These are phyloP conservation scores for Laodelphax striatellus DNA, from an alignment of 1,140 invertebrate genomes.

Conservation along the genomic window DNA sequence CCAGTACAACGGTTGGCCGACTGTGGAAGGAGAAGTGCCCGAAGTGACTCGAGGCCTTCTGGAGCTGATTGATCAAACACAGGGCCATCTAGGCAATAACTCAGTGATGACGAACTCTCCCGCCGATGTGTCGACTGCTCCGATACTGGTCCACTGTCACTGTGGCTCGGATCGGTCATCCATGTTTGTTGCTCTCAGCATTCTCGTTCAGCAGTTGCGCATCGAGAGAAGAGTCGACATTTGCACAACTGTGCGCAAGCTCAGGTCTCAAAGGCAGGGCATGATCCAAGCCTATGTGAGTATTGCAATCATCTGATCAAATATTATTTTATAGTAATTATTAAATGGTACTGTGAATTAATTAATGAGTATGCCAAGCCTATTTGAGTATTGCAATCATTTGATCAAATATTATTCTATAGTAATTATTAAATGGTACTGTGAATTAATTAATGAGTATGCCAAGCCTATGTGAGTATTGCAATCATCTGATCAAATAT, in stretches of 20 bases:
- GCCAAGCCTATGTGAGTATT: no score
- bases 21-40: slow-evolving; percentile 73
- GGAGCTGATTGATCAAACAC: slow-evolving; percentile 61
- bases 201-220: slow-evolving; percentile 69
- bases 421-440: no score
- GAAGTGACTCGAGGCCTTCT: slow-evolving; percentile 72
- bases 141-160: slow-evolving; percentile 73
- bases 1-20: slow-evolving; percentile 83
- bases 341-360: no score
- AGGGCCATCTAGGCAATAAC: slow-evolving; percentile 7
- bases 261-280: slow-evolving; percentile 68
- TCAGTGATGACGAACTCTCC: slow-evolving; percentile 1
- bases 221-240: slow-evolving; percentile 75
- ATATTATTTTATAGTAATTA: no score
- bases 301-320: no score
- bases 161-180: slow-evolving; percentile 76
- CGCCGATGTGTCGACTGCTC: slow-evolving; percentile 30
- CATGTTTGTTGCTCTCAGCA: slow-evolving; percentile 76
- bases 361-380: no score
- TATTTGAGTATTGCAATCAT: no score
- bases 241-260: slow-evolving; percentile 68
- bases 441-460: no score
- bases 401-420: no score
- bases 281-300: slow-evolving; percentile 74
- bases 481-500: no score